Evolutionary conservation across 2,888 invertebrate genomes (phyloP), one percentile per base, ranked within the genome.

Genomic region (Aquatica leii): DNA sequence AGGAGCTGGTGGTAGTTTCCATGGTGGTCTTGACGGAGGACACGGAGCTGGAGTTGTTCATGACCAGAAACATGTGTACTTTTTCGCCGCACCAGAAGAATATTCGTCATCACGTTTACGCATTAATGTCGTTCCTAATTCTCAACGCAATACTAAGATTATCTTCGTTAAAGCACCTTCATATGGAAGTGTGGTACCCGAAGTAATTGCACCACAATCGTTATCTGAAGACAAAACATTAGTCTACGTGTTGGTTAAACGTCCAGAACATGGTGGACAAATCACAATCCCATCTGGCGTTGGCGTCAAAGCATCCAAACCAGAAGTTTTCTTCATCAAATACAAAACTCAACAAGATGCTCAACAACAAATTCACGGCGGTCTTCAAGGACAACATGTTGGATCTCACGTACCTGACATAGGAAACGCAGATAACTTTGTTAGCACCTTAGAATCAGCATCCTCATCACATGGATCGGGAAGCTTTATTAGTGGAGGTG

Each of bases 301-400:
- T 1, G 91, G 92, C 52, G 92, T 91, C 59, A 90, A 90, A 75
- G 92, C 92, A 68, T 88, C 90, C 79, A 92, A 92, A 84, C 92
- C 92, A 62, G 92, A 93, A 82, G 92, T 92, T 64, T 92, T 92
- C 87, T 92, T 92, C 86, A 92, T 90, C 86, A 87, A 89, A 71
- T 90, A 90, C 86, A 89, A 89, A 83, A 89, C 89, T 66, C 88
- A 89, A 82, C 84, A 82, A 2, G 58, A 69, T 12, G 69, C 59
- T 34, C 65, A 62, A 40, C 41, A 43, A 65, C 69, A 17, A 69
- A 66, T 56, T 69, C 69, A 63, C 53, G 69, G 20, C 51, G 69
- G 55, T 9, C 41, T 51, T 11, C 67, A 68, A n/a, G 67, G 63
- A 11, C 46, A 46, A 4, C 37, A 57, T 34, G 53, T 65, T 8